Base-by-base conservation (phyloP, 2,888 invertebrate genomes). In the Morinoia aosen region DNA sequence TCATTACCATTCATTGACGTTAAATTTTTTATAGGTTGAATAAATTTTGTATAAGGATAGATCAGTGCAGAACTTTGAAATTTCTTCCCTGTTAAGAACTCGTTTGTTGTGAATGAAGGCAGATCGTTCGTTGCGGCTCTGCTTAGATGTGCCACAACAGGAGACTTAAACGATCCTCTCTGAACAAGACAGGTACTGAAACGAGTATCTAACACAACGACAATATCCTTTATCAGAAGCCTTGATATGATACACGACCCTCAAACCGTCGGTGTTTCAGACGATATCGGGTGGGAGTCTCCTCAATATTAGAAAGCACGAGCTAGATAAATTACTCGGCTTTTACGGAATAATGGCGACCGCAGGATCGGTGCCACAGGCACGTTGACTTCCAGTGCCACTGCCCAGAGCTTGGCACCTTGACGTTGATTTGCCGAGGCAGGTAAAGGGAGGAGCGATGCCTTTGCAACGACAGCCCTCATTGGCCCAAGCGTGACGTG, bases 351-450 rank as follows among this genome's bases (percentile, higher is more conserved):
- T 76, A 90, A 90, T 90, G 90, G 90, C 90, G 48, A 48, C 48
- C 40, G 48, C 39, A 90, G 90, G 33, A 14, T 48, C 19, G 90
- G 19, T 90, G 90, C 40, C 90, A 90, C 33, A 40, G 25, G 90
- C 33, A 90, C 90, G 40, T 11, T 19, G 90, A 40, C 40, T 19
- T 14, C 90, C 40, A 40, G 90, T 90, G 90, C 90, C 90, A 11
- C 90, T 39, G 90, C 90, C 76, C 76, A 76, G 33, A 33, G 90
- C 40, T 40, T 90, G 90, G 90, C 90, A 90, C 48, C 90, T 90
- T 40, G 90, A 90, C 90, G 90, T 90, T 90, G 90, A 90, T 90
- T 90, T 90, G 90, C 90, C 90, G 90, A 39, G 90, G 90, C 90
- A 90, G 90, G 90, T 90, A 48, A 48, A 39, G 48, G 90, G 90